phyloP scores from a whole-genome alignment of 1,140 invertebrate genomes.

The Calycopis cecrops region DNA sequence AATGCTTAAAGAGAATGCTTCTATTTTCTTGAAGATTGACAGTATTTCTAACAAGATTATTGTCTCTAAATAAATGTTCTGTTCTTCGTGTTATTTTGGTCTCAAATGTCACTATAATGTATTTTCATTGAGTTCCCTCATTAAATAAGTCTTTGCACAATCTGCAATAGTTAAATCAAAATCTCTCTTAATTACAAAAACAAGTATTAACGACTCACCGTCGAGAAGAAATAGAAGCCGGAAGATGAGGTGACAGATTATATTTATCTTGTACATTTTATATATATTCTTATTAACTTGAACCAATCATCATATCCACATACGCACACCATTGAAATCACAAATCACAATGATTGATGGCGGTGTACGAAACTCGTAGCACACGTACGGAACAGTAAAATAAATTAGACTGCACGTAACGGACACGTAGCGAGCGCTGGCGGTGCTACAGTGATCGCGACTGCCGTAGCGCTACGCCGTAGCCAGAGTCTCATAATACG shows the following conservation, averaged over 20 bases:
- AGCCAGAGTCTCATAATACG: conserved; percentile 41
- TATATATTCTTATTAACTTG: conserved; percentile 25
- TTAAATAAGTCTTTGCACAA: too few relatives aligned
- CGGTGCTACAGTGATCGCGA: conserved; percentile 25
- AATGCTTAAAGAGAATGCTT: too few relatives aligned
- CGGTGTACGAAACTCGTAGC: conserved; percentile 4
- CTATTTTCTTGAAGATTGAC: too few relatives aligned
- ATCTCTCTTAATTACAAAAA: neutral
- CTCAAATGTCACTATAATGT: too few relatives aligned
- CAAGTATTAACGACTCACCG: conserved; percentile 39
- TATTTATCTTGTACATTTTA: conserved; percentile 57
- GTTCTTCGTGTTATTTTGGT: too few relatives aligned
- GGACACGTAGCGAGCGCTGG: conserved; percentile 31
- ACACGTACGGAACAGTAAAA: conserved; percentile 22
- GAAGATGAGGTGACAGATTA: conserved; percentile 64
- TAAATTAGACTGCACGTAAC: conserved; percentile 13
- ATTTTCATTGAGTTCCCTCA: too few relatives aligned
- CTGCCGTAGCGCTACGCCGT: conserved; percentile 34
- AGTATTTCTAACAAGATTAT: too few relatives aligned
- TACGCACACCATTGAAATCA: conserved; percentile 18
- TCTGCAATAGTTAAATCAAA: too few relatives aligned
- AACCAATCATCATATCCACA: conserved; percentile 22
- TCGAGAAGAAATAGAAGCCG: conserved; percentile 59
- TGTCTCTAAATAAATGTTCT: too few relatives aligned
- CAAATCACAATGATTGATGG: conserved; percentile 13